Evolutionary conservation across 2,113 vertebrate genomes (phyloP).

Genomic region (Argyrosomus japonicus): DNA sequence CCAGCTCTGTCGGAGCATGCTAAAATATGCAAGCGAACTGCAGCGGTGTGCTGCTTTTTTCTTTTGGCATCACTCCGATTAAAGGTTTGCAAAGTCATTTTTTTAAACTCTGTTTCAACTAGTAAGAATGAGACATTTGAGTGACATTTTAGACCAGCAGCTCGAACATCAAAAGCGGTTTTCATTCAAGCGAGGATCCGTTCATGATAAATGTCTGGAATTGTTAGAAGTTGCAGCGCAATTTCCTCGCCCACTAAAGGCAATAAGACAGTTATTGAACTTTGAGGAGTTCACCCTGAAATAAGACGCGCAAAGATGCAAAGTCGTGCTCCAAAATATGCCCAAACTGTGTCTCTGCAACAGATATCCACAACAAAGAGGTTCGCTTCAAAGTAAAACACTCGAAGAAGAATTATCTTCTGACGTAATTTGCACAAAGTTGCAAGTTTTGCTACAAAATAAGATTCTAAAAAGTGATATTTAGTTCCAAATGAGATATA

Average conservation of each 20-base stretch:
- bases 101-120: background rate
- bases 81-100: background rate
- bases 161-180: background rate
- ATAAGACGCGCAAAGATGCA: background rate
- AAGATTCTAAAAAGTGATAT: no score
- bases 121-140: background rate
- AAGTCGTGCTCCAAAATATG: no score
- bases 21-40: conserved; percentile 33
- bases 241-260: background rate
- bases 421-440: no score
- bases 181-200: background rate
- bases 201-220: background rate
- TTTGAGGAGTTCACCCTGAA: background rate
- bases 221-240: background rate
- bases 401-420: no score
- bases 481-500: no score
- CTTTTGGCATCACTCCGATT: background rate
- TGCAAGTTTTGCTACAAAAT: no score
- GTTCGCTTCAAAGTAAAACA: no score
- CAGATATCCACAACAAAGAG: no score
- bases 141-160: background rate
- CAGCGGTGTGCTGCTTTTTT: background rate
- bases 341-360: no score
- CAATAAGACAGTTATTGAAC: background rate
- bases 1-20: conserved; percentile 39